phyloP scores from a whole-genome alignment of 92 coral and sea anemone genomes.

The Epizoanthus ramosus region DNA sequence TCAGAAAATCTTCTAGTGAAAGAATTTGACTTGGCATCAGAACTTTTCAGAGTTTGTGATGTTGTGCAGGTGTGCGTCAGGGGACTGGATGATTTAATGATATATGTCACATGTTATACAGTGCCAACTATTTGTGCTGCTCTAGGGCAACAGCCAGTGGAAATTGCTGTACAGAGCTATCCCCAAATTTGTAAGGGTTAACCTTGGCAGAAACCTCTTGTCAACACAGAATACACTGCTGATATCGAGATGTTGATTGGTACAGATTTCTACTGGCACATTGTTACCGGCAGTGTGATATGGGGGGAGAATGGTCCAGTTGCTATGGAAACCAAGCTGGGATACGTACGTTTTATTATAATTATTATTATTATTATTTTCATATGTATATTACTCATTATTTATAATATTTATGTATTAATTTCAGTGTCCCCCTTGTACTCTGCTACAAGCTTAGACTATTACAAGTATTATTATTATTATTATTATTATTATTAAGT shows the following conservation, averaged over 20 bases:
- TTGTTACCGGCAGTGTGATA: conserved; percentile 49
- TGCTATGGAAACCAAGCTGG: conserved; percentile 53
- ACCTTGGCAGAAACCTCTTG: conserved; percentile 39
- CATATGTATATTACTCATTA: too few relatives aligned
- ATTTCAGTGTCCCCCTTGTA: too few relatives aligned
- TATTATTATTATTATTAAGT: too few relatives aligned
- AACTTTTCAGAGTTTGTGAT: conserved; percentile 41
- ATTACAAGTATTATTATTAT: too few relatives aligned
- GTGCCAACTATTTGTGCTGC: conserved; percentile 39
- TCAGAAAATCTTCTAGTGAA: conserved; percentile 47
- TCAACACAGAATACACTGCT: neutral
- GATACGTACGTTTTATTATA: conserved; percentile 45
- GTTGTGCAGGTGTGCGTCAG: conserved; percentile 41
- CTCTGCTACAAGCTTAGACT: too few relatives aligned
- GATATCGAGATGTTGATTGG: conserved; percentile 53
- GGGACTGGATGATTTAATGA: conserved; percentile 16
- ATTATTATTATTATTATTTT: too few relatives aligned
- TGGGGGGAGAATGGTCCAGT: conserved; percentile 66
- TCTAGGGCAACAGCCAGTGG: conserved; percentile 40
- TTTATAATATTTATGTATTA: too few relatives aligned
- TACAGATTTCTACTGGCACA: conserved; percentile 53
- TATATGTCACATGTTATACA: conserved; percentile 6
- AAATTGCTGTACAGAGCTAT: conserved; percentile 37
- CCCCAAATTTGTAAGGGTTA: conserved; percentile 39
- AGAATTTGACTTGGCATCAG: conserved; percentile 38